These are phyloP conservation scores for Corbicula japonica DNA, from an alignment of 2,888 invertebrate species.

Conservation along the genomic window DNA sequence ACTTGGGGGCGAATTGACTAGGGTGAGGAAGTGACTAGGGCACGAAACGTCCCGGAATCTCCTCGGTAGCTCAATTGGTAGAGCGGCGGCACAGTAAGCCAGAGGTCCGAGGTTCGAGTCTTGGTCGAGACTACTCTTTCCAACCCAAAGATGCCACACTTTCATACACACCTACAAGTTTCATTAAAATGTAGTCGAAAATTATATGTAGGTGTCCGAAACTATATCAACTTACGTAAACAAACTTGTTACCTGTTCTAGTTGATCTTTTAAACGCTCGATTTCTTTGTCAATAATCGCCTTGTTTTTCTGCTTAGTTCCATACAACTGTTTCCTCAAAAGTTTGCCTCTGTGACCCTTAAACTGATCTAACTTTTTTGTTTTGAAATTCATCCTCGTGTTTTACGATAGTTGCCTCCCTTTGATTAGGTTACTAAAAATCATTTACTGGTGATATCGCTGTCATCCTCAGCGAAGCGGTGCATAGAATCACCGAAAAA, in stretches of 20 bases:
- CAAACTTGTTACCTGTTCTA: constrained; percentile 13
- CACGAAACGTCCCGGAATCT: too few relatives aligned
- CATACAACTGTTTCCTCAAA: constrained; percentile 61
- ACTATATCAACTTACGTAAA: background rate
- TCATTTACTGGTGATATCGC: too few relatives aligned
- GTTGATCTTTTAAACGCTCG: constrained; percentile 27
- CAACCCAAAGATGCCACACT: background rate
- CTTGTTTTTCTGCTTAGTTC: constrained; percentile 57
- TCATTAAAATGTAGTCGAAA: background rate
- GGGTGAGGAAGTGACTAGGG: too few relatives aligned
- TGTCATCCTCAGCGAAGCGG: too few relatives aligned
- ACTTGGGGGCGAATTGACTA: too few relatives aligned
- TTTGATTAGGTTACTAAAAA: too few relatives aligned
- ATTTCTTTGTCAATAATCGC: constrained; percentile 65
- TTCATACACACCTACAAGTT: background rate
- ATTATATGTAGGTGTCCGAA: constrained; percentile 17
- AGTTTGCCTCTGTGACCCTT: constrained; percentile 60
- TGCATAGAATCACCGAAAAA: too few relatives aligned
- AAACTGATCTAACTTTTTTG: constrained; percentile 30
- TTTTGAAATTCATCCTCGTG: constrained; percentile 43
- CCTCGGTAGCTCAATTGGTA: too few relatives aligned
- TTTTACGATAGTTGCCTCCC: constrained; percentile 25
- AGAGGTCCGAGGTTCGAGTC: too few relatives aligned
- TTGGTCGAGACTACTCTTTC: background rate
- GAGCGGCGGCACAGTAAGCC: too few relatives aligned